Base-by-base conservation (phyloP, 2,113 vertebrate genomes). In the Nycticebus coucang region DNA sequence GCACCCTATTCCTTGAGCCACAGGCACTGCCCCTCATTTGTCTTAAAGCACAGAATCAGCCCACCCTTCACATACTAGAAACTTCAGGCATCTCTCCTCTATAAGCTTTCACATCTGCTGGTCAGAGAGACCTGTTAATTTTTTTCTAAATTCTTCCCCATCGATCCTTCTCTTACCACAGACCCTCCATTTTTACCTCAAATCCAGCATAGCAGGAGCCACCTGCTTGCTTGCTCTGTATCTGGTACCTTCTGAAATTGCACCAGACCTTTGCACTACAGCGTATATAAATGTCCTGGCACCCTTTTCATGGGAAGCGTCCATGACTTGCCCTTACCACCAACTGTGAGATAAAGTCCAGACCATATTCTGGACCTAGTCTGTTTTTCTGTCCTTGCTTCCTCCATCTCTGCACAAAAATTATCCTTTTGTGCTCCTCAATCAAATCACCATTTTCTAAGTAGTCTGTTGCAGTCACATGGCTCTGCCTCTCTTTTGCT, bases 391-490 rank as follows among this genome's bases (percentile, higher is more conserved):
- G 28, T 33, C 60, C 37, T 79, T 18, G 19, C 33, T 96, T 89
- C 66, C 92, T 83, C 26, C 3, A 41, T 66, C 30, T 66, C 30
- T 68, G 12, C 45, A 35, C 71, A 28, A 19, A 37, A 72, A 30
- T 72, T 50, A 4, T 77, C 57, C 18, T n/a, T 28, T 22, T 86
- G 41, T 28, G 30, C 7, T 22, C 37, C 59, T 57, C 5, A 0
- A 18, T 84, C 55, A 57, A 26, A 45, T 41, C 2, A 8, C 21
- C 13, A 26, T 89, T 72, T 83, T 66, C 71, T 41, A 22, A 74
- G 5, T 26, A 57, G 64, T 41, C 10, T 74, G 19, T 24, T 17
- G 1, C 14, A 21, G 1, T 41, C 60, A 9, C 0, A 0, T n/a
- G 6, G 35, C 30, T 78, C 53, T 41, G 19, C 24, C 45, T 55